These are phyloP conservation scores for Athene noctua DNA, from an alignment of 2,113 vertebrate genomes.

Conservation along the genomic window DNA sequence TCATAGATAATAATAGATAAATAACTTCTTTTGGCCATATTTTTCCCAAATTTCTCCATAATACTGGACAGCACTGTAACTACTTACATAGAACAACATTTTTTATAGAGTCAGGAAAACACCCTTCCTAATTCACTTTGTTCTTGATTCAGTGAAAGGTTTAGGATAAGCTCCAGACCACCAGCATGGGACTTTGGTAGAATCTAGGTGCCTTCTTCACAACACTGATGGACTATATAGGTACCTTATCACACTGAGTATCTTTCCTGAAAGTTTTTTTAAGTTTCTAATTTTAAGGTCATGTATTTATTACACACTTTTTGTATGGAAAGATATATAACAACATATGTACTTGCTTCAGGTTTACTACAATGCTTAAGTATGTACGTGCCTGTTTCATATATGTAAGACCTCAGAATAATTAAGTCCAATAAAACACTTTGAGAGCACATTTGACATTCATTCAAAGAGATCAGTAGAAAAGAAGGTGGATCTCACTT, in stretches of 20 bases:
- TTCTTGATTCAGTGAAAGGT: neutral
- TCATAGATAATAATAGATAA: no score
- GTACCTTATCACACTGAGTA: neutral
- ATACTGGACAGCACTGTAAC: neutral
- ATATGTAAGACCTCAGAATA: neutral
- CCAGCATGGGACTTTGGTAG: fast-evolving
- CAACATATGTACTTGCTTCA: neutral
- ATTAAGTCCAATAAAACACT: neutral
- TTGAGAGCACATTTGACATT: neutral
- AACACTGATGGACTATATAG: neutral
- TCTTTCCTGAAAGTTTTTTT: neutral
- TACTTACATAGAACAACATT: neutral
- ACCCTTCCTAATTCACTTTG: neutral
- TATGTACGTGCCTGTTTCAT: fast-evolving
- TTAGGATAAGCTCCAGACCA: neutral
- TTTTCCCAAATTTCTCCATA: neutral
- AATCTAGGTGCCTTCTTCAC: neutral
- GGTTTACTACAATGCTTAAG: neutral
- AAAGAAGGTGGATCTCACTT: neutral
- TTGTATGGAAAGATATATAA: neutral
- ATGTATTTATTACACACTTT: neutral
- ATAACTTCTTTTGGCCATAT: neutral
- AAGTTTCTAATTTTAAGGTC: neutral
- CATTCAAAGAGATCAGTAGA: neutral
- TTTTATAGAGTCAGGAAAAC: neutral